phyloP scores from a whole-genome alignment of 2,113 vertebrate species.

The Girardinichthys multiradiatus region DNA sequence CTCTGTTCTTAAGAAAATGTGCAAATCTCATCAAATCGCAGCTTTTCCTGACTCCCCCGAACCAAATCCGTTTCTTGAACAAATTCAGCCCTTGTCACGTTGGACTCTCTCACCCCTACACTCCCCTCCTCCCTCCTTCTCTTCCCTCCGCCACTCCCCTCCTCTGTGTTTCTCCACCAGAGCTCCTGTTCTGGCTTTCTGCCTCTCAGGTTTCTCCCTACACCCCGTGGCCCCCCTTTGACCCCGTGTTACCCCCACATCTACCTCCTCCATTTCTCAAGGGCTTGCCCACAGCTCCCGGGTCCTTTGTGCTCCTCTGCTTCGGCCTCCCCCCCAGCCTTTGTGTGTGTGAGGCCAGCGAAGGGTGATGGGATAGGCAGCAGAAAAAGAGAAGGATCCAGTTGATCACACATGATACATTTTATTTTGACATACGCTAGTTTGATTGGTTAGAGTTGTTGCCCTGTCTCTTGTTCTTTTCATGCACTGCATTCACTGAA shows the following conservation, averaged over 20 bases:
- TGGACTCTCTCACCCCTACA: slow-evolving; percentile 48
- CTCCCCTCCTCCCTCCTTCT: slow-evolving; percentile 15
- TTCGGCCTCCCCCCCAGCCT: slow-evolving; percentile 46
- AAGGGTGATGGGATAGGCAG: slow-evolving; percentile 48
- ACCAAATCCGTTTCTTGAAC: slow-evolving; percentile 54
- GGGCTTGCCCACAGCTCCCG: slow-evolving; percentile 66
- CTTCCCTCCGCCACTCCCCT: slow-evolving; percentile 15
- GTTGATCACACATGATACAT: slow-evolving; percentile 37
- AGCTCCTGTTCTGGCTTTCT: slow-evolving; percentile 71
- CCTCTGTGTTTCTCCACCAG: slow-evolving; percentile 5
- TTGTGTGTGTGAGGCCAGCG: slow-evolving; percentile 76
- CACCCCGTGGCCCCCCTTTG: slow-evolving; percentile 58
- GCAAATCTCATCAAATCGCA: slow-evolving; percentile 55
- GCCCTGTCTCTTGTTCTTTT: background rate
- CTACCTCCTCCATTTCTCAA: slow-evolving; percentile 48
- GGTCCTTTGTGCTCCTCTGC: slow-evolving; percentile 68
- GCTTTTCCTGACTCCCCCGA: slow-evolving; percentile 43
- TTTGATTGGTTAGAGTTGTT: background rate
- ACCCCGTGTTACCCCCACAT: slow-evolving; percentile 58
- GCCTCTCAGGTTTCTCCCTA: slow-evolving; percentile 66
- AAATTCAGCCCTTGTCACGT: slow-evolving; percentile 49
- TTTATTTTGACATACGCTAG: slow-evolving; percentile 18
- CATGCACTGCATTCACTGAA: background rate
- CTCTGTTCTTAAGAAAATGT: slow-evolving; percentile 31
- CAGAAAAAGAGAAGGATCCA: slow-evolving; percentile 33